Conservation (phyloP, 2,113 vertebrate genomes). For the Epinephelus lanceolatus region DNA sequence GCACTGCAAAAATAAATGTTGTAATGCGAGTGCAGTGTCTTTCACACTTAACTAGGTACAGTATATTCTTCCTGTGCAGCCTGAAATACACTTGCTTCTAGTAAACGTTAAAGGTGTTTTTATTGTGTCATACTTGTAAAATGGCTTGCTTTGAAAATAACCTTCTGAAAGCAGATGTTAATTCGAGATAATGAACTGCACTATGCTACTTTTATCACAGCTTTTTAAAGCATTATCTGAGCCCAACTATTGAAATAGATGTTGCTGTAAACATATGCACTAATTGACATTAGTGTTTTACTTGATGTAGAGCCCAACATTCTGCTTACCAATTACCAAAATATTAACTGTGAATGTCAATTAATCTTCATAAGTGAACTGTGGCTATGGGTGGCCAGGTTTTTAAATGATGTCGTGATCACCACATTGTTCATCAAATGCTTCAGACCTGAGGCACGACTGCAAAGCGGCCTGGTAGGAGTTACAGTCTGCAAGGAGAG, state of each 20-base stretch:
- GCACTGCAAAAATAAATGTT: background rate
- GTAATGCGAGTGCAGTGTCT: background rate
- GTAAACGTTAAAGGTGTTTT: background rate
- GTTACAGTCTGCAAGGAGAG: background rate
- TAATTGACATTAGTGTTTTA: background rate
- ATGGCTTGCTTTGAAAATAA: slow-evolving; percentile 8
- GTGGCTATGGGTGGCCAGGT: background rate
- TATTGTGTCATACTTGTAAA: background rate
- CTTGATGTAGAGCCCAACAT: background rate
- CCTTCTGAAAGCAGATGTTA: background rate
- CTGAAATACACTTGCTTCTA: background rate
- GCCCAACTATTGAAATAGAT: background rate
- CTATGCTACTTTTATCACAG: background rate
- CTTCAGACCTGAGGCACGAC: background rate
- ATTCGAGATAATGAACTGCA: background rate
- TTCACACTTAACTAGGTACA: background rate
- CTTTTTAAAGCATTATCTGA: background rate
- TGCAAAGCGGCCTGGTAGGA: background rate
- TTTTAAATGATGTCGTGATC: background rate
- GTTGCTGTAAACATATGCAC: background rate
- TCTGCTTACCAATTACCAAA: slow-evolving; percentile 3
- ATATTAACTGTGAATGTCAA: background rate
- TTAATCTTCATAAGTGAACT: slow-evolving; percentile 9
- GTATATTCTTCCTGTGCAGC: background rate
- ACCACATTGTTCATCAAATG: background rate